Percentiles rank a stretch among this genome's conserved stretches.
Conservation (phyloP, 2,888 invertebrate species). For the Agelastica alni region DNA sequence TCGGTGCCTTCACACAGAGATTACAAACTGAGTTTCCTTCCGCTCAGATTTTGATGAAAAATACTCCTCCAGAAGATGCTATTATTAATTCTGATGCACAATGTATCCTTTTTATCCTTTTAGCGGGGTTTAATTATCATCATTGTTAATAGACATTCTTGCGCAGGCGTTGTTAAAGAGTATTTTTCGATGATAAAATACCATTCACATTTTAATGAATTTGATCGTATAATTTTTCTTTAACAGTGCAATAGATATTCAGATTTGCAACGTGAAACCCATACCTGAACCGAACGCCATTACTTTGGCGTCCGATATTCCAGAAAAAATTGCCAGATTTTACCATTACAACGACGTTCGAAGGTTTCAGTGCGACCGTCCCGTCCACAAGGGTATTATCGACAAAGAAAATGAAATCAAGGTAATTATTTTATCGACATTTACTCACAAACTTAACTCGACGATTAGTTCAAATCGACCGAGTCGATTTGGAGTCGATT, state of each 20-base stretch:
- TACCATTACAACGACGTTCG: conserved; percentile 91
- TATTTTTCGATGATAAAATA: too few species aligned
- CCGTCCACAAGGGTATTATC: conserved; percentile 84
- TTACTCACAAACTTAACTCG: too few species aligned
- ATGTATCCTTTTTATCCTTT: conserved; percentile 65
- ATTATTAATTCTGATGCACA: conserved; percentile 85
- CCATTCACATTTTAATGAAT: too few species aligned
- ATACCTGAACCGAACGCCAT: conserved; percentile 70
- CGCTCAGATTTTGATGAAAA: conserved; percentile 90
- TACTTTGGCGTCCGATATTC: conserved; percentile 66
- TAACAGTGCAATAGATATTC: conserved; percentile 67
- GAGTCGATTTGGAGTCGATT: too few species aligned
- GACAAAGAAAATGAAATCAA: conserved; percentile 96
- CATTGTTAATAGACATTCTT: conserved; percentile 1
- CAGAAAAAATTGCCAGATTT: conserved; percentile 85
- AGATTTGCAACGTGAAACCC: conserved; percentile 93
- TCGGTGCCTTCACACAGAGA: conserved; percentile 91
- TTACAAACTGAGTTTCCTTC: conserved; percentile 92
- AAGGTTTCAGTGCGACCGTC: conserved; percentile 88
- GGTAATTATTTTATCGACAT: conserved; percentile 55
- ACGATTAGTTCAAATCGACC: too few species aligned
- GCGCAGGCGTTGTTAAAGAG: too few species aligned
- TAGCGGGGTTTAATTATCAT: too few species aligned
- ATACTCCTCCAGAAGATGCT: conserved; percentile 87
- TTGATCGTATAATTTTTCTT: too few species aligned